These are phyloP conservation scores for Acomys russatus DNA, from an alignment of 2,797 vertebrate genomes.

Conservation along the genomic window DNA sequence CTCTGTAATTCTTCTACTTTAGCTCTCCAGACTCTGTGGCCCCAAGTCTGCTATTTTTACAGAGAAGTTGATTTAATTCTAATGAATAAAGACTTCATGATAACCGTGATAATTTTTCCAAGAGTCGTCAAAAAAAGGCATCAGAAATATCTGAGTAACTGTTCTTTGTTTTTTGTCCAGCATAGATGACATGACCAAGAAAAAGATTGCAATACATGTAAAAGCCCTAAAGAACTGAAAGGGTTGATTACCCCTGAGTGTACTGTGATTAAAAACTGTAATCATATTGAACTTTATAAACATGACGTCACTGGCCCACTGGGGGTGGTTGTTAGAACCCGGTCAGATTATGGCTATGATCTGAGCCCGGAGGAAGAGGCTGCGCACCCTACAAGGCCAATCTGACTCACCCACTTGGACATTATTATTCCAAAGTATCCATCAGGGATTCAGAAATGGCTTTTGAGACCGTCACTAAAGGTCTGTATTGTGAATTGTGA, in stretches of 20 bases:
- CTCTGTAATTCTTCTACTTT: conserved; percentile 13
- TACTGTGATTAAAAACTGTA: background rate
- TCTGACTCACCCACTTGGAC: background rate
- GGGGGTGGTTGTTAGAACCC: background rate
- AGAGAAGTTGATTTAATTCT: background rate
- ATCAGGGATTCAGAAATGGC: conserved; percentile 1
- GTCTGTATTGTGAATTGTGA: conserved; percentile 3
- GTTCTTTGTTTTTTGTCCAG: background rate
- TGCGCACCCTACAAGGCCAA: background rate
- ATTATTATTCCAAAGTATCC: background rate
- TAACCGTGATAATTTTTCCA: background rate
- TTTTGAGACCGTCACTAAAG: background rate
- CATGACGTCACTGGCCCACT: background rate
- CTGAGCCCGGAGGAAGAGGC: background rate
- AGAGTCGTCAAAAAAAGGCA: background rate
- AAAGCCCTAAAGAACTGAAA: background rate
- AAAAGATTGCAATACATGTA: background rate
- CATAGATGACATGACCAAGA: background rate
- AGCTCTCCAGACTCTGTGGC: background rate
- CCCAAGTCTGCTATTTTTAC: background rate
- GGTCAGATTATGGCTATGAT: conserved; percentile 10
- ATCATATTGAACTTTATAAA: background rate
- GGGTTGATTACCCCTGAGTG: background rate
- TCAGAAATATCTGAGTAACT: background rate
- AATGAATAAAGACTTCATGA: background rate